A percentile compares a stretch with the other conserved stretches of the same genome.
These are phyloP conservation scores for Tylochromis polylepis DNA, from an alignment of 2,113 vertebrate species.

Conservation along the genomic window DNA sequence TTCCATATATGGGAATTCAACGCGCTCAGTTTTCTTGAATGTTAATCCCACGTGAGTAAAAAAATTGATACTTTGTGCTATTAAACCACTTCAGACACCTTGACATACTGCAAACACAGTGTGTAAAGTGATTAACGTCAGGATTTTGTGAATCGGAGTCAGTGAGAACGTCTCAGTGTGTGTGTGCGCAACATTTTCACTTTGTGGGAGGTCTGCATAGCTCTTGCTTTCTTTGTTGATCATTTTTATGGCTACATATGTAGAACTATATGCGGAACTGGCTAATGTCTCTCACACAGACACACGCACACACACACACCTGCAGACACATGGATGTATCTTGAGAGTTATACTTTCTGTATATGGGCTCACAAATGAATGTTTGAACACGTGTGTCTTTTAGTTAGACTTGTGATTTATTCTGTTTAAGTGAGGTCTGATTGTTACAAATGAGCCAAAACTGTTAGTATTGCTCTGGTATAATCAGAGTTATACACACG, in stretches of 20 bases:
- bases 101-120: not conserved
- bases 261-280: constrained; percentile 26
- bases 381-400: not conserved
- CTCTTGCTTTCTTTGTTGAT: constrained; percentile 36
- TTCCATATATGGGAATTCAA: not conserved
- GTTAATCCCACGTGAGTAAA: not conserved
- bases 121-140: not conserved
- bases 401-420: constrained; percentile 60
- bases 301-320: not conserved
- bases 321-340: not conserved
- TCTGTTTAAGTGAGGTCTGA: constrained; percentile 69
- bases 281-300: constrained; percentile 31
- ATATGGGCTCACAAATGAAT: not conserved
- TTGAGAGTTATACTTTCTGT: not conserved
- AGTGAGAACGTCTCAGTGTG: not conserved
- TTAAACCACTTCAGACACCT: not conserved
- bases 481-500: constrained; percentile 22
- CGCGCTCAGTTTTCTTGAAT: not conserved
- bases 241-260: constrained; percentile 48
- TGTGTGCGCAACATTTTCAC: not conserved
- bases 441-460: constrained; percentile 72
- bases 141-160: not conserved
- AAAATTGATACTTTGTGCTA: not conserved
- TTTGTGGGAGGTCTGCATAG: constrained; percentile 57
- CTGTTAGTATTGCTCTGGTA: constrained; percentile 43